A percentile compares a stretch with the other conserved stretches of the same genome.
phyloP scores from a whole-genome alignment of 2,797 vertebrate genomes.

The Ispidina picta region DNA sequence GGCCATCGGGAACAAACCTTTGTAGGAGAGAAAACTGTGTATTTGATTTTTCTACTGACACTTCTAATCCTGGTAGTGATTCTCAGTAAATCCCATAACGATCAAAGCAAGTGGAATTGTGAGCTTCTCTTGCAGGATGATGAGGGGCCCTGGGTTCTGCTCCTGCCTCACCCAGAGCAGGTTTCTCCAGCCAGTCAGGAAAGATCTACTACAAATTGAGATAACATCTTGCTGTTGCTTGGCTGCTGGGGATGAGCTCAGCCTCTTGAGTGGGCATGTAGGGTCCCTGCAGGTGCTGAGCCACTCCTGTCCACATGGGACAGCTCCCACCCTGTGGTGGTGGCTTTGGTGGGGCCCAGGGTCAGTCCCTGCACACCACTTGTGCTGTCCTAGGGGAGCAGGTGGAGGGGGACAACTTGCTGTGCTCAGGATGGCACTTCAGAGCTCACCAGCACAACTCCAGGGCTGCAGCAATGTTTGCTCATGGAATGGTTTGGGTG shows the following conservation, averaged over 20 bases:
- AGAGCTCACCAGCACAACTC: background rate
- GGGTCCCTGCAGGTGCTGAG: background rate
- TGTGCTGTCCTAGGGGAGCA: background rate
- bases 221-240: background rate
- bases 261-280: fast-evolving
- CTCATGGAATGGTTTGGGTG: background rate
- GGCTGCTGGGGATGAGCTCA: background rate
- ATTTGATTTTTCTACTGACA: constrained; percentile 83
- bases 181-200: background rate
- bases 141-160: background rate
- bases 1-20: constrained; percentile 60
- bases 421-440: background rate
- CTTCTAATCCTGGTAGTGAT: constrained; percentile 71
- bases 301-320: fast-evolving
- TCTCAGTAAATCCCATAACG: constrained; percentile 72
- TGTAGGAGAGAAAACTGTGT: constrained; percentile 61
- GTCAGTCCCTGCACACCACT: background rate
- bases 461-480: background rate
- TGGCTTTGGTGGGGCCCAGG: fast-evolving
- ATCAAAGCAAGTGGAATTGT: fast-evolving
- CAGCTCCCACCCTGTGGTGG: background rate
- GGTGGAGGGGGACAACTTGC: background rate
- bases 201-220: background rate
- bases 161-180: fast-evolving
- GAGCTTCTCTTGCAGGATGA: background rate